Evolutionary conservation across 2,113 vertebrate species (phyloP), one percentile per base, ranked within the genome.

Genomic region (Notiomystis cincta): DNA sequence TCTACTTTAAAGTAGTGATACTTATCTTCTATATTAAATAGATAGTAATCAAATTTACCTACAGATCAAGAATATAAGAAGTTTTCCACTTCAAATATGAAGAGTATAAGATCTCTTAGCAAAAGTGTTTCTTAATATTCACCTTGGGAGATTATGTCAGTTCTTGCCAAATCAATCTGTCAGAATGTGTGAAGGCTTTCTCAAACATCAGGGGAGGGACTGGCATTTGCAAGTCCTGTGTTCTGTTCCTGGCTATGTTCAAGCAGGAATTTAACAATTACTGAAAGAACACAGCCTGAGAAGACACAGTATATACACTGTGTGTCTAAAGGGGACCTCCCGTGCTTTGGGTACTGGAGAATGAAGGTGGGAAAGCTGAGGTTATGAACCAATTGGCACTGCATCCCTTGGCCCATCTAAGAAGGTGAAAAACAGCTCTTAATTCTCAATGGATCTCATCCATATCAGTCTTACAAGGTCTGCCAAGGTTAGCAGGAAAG

Each of bases 211-310:
- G 12, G 27, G 18, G 10, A 75, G 6, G 13, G 56, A 87, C 33
- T 25, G 24, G 27, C 33, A 11, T 37, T 66, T 66, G 0, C 33
- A 75, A 14, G 1, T 54, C 10, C 40, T 2, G 0, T 27, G 11
- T 54, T 69, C 54, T 45, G 7, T 30, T 89, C 47, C 69, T 44
- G 24, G 35, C 53, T 89, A 30, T 35, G 42, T 25, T 30, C 0
- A 5, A 67, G 54, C 15, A 87, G 33, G 35, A 84, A 64, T 82
- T 37, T 48, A 30, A 28, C 48, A 44, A 7, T 56, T 58, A 65
- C 31, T 81, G 38, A 38, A 82, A 45, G 12, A 72, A 51, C 25
- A 38, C 1, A 5, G 33, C 14, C 31, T 2, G 1, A 66, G 58
- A 73, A 50, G 28, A 37, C 24, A 77, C 21, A n/a, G 21, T 11